phyloP scores from a whole-genome alignment of 2,888 invertebrate genomes.

The Nomada ruficornis region DNA sequence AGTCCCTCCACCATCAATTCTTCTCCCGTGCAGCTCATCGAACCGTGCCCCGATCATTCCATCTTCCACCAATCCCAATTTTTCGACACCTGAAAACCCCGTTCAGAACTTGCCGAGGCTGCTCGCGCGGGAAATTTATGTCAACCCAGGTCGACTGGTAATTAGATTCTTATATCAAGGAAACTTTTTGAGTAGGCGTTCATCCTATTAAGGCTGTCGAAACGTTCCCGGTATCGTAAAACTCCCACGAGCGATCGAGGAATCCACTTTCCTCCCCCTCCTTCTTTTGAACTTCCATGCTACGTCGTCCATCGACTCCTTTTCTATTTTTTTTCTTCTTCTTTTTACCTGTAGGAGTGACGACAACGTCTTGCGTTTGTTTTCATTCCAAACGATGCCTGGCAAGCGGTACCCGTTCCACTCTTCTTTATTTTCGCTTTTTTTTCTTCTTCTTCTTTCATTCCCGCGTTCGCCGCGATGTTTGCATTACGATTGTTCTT shows the following conservation, averaged over 20 bases:
- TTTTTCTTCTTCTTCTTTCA: not conserved
- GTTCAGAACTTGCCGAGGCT: conserved; percentile 14
- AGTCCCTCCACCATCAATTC: not conserved
- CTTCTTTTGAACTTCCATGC: not conserved
- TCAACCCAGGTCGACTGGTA: conserved; percentile 25
- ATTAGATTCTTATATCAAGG: conserved; percentile 55
- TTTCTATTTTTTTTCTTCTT: not conserved
- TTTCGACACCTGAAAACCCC: conserved; percentile 6
- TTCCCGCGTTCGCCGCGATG: not conserved
- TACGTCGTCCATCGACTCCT: not conserved
- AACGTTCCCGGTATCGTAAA: conserved; percentile 47
- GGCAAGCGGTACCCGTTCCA: not conserved
- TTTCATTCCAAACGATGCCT: conserved; percentile 40
- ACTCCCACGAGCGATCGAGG: conserved; percentile 37
- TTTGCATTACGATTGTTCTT: conserved; percentile 42
- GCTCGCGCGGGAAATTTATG: conserved; percentile 43
- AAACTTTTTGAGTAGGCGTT: conserved; percentile 49
- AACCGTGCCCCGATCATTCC: not conserved
- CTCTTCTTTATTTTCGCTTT: not conserved
- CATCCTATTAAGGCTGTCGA: conserved; percentile 47
- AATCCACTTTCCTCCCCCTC: not conserved
- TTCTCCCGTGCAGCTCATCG: conserved; percentile 6
- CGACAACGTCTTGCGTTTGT: conserved; percentile 27
- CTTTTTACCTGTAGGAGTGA: not conserved
- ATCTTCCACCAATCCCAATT: not conserved